Percentiles rank a stretch among this genome's conserved stretches.
Conservation (phyloP, 2,888 invertebrate genomes). For the Hydropsyche betteni region DNA sequence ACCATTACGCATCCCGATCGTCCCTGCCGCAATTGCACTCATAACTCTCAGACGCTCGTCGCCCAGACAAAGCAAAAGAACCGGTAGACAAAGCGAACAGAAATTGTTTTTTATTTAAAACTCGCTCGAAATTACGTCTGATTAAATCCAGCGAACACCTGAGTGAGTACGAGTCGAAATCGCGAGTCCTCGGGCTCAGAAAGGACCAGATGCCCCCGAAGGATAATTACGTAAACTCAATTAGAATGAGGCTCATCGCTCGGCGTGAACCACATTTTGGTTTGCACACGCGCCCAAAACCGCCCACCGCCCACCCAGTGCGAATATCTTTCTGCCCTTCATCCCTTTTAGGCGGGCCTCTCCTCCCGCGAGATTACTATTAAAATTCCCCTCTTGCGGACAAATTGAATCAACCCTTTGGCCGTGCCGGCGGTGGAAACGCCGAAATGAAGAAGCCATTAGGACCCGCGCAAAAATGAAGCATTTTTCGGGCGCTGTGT, state of each 20-base stretch:
- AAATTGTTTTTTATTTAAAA: constrained; percentile 32
- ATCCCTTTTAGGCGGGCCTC: constrained; percentile 6
- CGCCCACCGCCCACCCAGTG: neutral
- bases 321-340: neutral
- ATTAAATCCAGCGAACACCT: constrained; percentile 37
- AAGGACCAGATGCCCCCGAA: constrained; percentile 44
- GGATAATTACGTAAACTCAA: constrained; percentile 48
- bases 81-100: neutral
- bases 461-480: constrained; percentile 24
- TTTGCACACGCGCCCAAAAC: constrained; percentile 21
- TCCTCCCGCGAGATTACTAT: constrained; percentile 43
- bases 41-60: no score
- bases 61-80: no score
- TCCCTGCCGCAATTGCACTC: no score
- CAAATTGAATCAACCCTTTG: constrained; percentile 51
- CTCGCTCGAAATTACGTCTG: constrained; percentile 15
- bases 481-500: constrained; percentile 17
- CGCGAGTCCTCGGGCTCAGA: constrained; percentile 6
- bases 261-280: constrained; percentile 33
- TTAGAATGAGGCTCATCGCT: constrained; percentile 42
- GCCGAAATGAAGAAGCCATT: constrained; percentile 40
- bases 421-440: constrained; percentile 32
- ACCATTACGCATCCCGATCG: no score
- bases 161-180: constrained; percentile 6
- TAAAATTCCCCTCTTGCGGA: constrained; percentile 48